Evolutionary conservation across 2,113 vertebrate genomes (phyloP).

Genomic region (Tringa solitaria): DNA sequence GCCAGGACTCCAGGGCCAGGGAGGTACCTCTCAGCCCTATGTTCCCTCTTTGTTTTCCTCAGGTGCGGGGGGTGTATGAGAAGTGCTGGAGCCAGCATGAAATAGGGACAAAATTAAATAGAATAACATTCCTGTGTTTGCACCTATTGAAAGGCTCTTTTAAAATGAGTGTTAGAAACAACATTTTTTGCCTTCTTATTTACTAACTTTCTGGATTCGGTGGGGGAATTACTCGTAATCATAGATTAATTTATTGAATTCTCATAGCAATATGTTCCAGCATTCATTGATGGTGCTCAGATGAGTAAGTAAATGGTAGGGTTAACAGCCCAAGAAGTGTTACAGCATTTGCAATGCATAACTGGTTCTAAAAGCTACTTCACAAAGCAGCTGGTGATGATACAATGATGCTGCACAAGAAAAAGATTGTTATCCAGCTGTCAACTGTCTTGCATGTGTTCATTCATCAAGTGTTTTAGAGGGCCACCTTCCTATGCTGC

Average conservation of each 20-base stretch:
- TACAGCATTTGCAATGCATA: background rate
- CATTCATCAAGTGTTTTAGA: background rate
- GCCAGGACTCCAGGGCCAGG: background rate
- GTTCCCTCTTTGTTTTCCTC: accelerated
- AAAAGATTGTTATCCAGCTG: conserved; percentile 53
- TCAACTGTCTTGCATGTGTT: background rate
- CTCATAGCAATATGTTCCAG: background rate
- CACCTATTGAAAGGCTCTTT: accelerated
- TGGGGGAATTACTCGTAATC: background rate
- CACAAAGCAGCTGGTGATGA: conserved; percentile 24
- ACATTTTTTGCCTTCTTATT: background rate
- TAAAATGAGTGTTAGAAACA: background rate
- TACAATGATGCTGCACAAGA: background rate
- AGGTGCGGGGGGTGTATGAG: accelerated
- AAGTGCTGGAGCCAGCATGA: background rate
- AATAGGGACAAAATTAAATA: background rate
- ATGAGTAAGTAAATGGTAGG: background rate
- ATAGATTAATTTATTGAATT: background rate
- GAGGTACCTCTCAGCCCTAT: no score
- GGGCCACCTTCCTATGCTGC: background rate
- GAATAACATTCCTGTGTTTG: background rate
- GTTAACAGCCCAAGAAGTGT: conserved; percentile 5
- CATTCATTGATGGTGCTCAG: background rate
- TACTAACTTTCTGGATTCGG: background rate
- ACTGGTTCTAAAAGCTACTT: background rate